A percentile compares a stretch with the other conserved stretches of the same genome.
Evolutionary conservation across 2,113 vertebrate species (phyloP).

Genomic region (Setophaga coronata): DNA sequence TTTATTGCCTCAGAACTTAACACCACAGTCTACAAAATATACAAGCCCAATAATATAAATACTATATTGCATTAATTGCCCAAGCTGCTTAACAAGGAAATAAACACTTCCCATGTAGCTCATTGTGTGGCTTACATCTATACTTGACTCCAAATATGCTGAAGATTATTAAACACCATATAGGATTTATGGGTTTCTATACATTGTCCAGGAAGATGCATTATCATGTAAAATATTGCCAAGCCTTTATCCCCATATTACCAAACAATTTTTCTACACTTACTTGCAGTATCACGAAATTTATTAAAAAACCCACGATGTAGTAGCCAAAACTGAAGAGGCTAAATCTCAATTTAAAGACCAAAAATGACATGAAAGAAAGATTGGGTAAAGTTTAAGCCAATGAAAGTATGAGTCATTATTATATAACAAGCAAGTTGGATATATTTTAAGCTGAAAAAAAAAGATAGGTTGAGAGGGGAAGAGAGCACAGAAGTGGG

Average conservation of each 20-base stretch:
- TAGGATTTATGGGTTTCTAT: neutral
- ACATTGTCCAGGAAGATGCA: neutral
- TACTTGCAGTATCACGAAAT: neutral
- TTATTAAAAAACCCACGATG: neutral
- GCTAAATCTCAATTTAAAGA: neutral
- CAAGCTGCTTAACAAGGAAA: neutral
- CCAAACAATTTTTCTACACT: neutral
- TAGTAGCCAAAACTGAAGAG: neutral
- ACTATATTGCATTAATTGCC: neutral
- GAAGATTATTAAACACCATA: neutral
- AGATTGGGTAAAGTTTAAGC: slow-evolving; percentile 43
- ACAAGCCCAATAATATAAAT: neutral
- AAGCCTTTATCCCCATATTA: neutral
- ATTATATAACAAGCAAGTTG: slow-evolving; percentile 57
- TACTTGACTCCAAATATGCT: neutral
- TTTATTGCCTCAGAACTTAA: neutral
- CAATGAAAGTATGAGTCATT: slow-evolving; percentile 61
- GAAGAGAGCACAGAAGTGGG: slow-evolving; percentile 52
- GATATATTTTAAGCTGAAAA: slow-evolving; percentile 49
- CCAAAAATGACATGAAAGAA: neutral
- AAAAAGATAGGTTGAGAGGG: slow-evolving; percentile 39
- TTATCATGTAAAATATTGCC: neutral
- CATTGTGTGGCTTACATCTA: neutral
- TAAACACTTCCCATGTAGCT: neutral
- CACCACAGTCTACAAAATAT: neutral